Conservation (phyloP, 1,140 invertebrate species). For the Bombus haemorrhoidalis region DNA sequence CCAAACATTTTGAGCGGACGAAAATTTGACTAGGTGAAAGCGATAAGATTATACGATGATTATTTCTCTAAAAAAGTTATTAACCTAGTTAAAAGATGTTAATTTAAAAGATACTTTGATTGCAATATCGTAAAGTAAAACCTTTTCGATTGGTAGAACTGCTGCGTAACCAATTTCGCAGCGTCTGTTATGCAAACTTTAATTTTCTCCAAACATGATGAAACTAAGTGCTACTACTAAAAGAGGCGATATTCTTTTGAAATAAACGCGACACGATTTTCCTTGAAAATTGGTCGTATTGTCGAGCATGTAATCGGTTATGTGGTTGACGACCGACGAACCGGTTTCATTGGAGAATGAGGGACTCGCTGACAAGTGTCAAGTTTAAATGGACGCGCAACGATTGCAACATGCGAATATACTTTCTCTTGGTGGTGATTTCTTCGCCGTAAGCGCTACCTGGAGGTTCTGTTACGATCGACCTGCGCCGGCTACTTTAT, state of each 20-base stretch:
- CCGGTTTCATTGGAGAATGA: slow-evolving; percentile 35
- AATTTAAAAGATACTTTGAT: neutral
- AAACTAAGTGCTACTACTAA: neutral
- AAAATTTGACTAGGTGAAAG: too few species aligned
- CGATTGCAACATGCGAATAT: slow-evolving; percentile 10
- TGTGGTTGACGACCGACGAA: neutral
- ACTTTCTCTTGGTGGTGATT: slow-evolving; percentile 14
- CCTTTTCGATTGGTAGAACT: neutral
- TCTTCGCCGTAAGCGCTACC: slow-evolving; percentile 33
- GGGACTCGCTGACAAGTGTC: slow-evolving; percentile 9
- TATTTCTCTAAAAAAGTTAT: neutral
- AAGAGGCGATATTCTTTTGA: neutral
- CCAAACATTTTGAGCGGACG: too few species aligned
- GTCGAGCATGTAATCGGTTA: slow-evolving; percentile 16
- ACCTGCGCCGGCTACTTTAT: slow-evolving; percentile 45
- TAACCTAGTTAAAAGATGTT: neutral
- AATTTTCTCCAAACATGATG: neutral
- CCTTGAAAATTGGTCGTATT: neutral
- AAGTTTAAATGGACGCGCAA: slow-evolving; percentile 41
- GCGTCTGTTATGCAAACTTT: neutral
- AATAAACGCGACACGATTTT: slow-evolving; percentile 2
- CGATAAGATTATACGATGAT: too few species aligned
- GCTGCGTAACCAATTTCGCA: too few species aligned
- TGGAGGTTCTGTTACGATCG: slow-evolving; percentile 35
- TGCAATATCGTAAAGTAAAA: neutral